Base-by-base conservation (phyloP, 1,140 invertebrate species). In the Chionoecetes opilio region DNA sequence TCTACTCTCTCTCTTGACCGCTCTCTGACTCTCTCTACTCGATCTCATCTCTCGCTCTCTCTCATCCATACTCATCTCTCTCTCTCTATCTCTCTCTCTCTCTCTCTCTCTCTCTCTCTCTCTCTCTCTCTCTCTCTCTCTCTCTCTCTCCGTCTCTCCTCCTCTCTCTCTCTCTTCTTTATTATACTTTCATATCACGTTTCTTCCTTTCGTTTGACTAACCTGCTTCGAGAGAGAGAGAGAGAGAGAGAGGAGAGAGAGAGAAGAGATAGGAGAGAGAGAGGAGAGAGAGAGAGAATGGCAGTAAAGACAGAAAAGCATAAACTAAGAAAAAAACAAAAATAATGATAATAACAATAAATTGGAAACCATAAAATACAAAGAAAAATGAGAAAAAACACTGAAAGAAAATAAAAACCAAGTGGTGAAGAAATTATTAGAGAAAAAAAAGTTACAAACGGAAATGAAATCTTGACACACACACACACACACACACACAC, bases 81-180 rank as follows among this genome's bases (percentile, higher is more conserved):
- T 88, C 86, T 88, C 86, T 88, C 86, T 88, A 31, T 88, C 86
- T 88, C 86, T 88, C 86, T 88, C 86, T 88, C 86, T 88, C 86
- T 88, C 86, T 88, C 86, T 88, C 86, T 88, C 86, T 38, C 86
- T 88, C 86, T 88, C 86, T 88, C 86, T 88, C 86, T 31, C 32
- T 31, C 82, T 84, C 46, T 53, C 46, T 53, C 46, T 41, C 38
- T 41, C 38, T 41, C 38, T 41, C 38, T 41, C 38, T 41, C 38
- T 41, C 38, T 41, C 38, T 41, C 38, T 41, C 38, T 41, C 38
- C 14, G 5, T 41, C 38, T 41, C 38, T 41, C 38, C 14, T 14
- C 14, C 38, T 53, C 46, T 53, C 46, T 53, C 46, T 53, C 46
- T 53, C 46, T 9, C 46, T 53, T 9, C 46, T 9, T 9, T 17